Evolutionary conservation across 2,113 vertebrate genomes (phyloP).

Genomic region (Trinectes maculatus): DNA sequence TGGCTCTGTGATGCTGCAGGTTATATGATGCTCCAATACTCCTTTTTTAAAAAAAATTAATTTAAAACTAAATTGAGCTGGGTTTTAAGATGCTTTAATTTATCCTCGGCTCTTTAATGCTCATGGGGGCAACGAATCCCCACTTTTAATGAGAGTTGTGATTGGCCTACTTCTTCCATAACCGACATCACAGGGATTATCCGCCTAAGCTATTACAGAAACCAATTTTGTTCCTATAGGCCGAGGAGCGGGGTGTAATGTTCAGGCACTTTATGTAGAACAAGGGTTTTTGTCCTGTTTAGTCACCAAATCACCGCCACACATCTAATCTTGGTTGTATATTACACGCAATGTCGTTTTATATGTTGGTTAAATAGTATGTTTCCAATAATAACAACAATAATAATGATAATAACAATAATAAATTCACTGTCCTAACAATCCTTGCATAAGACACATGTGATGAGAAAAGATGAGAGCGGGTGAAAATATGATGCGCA

Average conservation of each 20-base stretch:
- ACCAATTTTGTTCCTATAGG: constrained; percentile 30
- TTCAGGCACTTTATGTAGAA: constrained; percentile 13
- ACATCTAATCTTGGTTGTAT: not conserved
- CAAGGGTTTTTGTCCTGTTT: not conserved
- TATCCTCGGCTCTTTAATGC: constrained; percentile 21
- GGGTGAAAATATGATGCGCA: constrained; percentile 23
- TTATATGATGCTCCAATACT: constrained; percentile 3
- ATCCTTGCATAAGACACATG: constrained; percentile 21
- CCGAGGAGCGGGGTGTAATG: constrained; percentile 1
- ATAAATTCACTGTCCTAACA: not conserved
- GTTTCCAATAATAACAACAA: not conserved
- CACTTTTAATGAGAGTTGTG: constrained; percentile 72
- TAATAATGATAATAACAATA: not conserved
- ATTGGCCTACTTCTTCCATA: constrained; percentile 69
- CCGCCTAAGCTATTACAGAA: constrained; percentile 25
- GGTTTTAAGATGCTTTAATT: constrained; percentile 41
- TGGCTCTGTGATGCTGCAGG: constrained; percentile 7
- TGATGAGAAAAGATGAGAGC: constrained; percentile 19
- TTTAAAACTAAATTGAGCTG: constrained; percentile 18
- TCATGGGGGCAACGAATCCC: constrained; percentile 32
- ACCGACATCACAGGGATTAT: constrained; percentile 41
- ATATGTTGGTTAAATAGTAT: not conserved
- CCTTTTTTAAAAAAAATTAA: too few species aligned
- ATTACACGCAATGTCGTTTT: constrained; percentile 13
- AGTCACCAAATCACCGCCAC: not conserved